These are phyloP conservation scores for Pentamera pediparva DNA, from an alignment of 53 echinoderm and acorn worm species.

Conservation along the genomic window DNA sequence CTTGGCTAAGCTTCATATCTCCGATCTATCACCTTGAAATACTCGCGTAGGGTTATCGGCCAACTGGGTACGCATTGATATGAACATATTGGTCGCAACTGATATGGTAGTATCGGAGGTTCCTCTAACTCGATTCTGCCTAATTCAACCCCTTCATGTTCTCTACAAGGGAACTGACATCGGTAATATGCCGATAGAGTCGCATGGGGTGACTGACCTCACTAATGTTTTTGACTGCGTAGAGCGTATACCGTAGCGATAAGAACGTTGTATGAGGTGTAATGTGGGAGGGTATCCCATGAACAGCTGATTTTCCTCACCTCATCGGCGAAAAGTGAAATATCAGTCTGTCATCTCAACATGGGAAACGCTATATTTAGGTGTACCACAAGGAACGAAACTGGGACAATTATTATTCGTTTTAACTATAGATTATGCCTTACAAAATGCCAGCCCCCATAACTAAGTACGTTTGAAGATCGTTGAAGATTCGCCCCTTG, in stretches of 20 bases:
- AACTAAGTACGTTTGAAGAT: slow-evolving; percentile 23
- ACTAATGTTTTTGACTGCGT: slow-evolving; percentile 26
- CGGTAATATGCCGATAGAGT: not conserved
- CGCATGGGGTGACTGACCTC: slow-evolving; percentile 30
- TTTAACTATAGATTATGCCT: slow-evolving; percentile 10
- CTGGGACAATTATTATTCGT: slow-evolving; percentile 27
- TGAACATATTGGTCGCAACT: slow-evolving; percentile 5
- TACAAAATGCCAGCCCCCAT: not conserved
- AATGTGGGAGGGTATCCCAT: slow-evolving; percentile 1
- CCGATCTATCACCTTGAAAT: too few relatives aligned
- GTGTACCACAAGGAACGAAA: slow-evolving; percentile 52
- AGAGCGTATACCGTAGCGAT: slow-evolving; percentile 45
- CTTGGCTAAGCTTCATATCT: not conserved
- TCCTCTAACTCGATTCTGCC: slow-evolving; percentile 37
- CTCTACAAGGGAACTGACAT: slow-evolving; percentile 6
- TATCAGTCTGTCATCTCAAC: slow-evolving; percentile 29
- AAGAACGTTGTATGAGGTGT: slow-evolving; percentile 18
- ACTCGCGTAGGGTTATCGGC: too few relatives aligned
- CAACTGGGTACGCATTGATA: too few relatives aligned
- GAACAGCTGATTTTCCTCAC: slow-evolving; percentile 21
- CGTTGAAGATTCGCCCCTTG: slow-evolving; percentile 19
- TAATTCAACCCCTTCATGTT: slow-evolving; percentile 35
- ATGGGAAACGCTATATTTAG: slow-evolving; percentile 37
- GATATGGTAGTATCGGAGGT: slow-evolving; percentile 31
- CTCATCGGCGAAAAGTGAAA: slow-evolving; percentile 32